A percentile compares a stretch with the other conserved stretches of the same genome.
Evolutionary conservation across 2,113 vertebrate species (phyloP).

Genomic region (Paedocypris sp.): DNA sequence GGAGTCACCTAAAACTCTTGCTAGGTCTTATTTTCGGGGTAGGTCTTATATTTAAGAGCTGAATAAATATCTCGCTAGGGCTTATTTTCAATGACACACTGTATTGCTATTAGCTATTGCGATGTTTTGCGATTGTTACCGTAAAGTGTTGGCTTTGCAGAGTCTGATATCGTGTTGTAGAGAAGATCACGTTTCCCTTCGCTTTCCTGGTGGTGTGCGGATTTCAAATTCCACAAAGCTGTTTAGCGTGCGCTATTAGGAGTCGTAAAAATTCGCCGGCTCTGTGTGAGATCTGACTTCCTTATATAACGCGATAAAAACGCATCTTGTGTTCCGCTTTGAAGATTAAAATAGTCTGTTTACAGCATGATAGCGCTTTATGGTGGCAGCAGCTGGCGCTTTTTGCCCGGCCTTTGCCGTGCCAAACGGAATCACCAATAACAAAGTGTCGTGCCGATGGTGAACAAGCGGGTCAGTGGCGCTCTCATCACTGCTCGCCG

Average conservation of each 20-base stretch:
- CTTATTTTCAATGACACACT: too few relatives aligned
- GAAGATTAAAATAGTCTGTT: slow-evolving; percentile 35
- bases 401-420: slow-evolving; percentile 20
- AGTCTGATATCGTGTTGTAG: neutral
- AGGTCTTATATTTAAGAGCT: too few relatives aligned
- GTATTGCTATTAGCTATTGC: too few relatives aligned
- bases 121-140: too few relatives aligned
- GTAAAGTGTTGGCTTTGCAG: neutral
- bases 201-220: neutral
- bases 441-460: slow-evolving; percentile 19
- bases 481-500: slow-evolving; percentile 23
- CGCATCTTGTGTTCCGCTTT: slow-evolving; percentile 32
- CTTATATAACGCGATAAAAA: slow-evolving; percentile 42
- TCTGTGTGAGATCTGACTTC: slow-evolving; percentile 35
- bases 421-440: neutral
- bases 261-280: slow-evolving; percentile 30
- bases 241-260: slow-evolving; percentile 3
- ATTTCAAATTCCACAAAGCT: neutral
- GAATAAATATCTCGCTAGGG: too few relatives aligned
- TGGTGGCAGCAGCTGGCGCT: slow-evolving; percentile 34
- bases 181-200: neutral
- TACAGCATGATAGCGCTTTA: slow-evolving; percentile 10
- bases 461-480: slow-evolving; percentile 40
- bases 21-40: too few relatives aligned
- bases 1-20: too few relatives aligned